These are phyloP conservation scores for Typhlichthys eigenmanni DNA, from an alignment of 2,797 vertebrate species.

Conservation along the genomic window DNA sequence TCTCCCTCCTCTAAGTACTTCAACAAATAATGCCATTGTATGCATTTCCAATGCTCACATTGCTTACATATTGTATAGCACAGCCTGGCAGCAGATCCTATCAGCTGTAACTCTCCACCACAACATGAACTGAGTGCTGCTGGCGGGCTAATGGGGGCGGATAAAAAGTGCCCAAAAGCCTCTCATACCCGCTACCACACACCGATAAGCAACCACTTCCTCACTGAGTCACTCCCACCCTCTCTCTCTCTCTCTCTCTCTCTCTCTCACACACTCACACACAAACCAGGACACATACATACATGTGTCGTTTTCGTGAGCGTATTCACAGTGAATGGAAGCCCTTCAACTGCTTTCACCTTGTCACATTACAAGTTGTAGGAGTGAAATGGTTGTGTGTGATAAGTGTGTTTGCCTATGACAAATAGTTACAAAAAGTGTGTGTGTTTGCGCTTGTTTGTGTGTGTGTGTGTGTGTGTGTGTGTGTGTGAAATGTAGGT, in stretches of 20 bases:
- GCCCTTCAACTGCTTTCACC: too few species aligned
- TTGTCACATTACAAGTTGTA: not conserved
- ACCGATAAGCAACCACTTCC: conserved; percentile 9
- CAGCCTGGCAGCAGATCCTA: conserved; percentile 13
- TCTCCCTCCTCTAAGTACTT: conserved; percentile 7
- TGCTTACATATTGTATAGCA: not conserved
- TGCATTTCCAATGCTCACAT: conserved; percentile 23
- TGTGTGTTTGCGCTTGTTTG: conserved; percentile 9
- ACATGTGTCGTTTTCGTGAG: too few species aligned
- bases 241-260: conserved; percentile 1
- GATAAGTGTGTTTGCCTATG: too few species aligned
- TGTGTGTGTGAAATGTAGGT: not conserved
- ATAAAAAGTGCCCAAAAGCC: conserved; percentile 12
- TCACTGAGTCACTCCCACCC: not conserved
- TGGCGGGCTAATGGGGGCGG: conserved; percentile 22
- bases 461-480: conserved; percentile 17
- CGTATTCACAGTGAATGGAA: too few species aligned
- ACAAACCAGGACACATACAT: not conserved
- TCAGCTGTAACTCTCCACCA: too few species aligned
- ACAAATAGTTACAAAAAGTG: not conserved
- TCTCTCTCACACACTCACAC: not conserved
- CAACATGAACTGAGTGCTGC: conserved; percentile 14
- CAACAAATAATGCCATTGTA: not conserved
- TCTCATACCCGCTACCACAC: conserved; percentile 40
- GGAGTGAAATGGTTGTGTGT: not conserved